Percentiles rank a stretch among this genome's conserved stretches.
These are phyloP conservation scores for Erithacus rubecula DNA, from an alignment of 2,797 vertebrate genomes.

Conservation along the genomic window DNA sequence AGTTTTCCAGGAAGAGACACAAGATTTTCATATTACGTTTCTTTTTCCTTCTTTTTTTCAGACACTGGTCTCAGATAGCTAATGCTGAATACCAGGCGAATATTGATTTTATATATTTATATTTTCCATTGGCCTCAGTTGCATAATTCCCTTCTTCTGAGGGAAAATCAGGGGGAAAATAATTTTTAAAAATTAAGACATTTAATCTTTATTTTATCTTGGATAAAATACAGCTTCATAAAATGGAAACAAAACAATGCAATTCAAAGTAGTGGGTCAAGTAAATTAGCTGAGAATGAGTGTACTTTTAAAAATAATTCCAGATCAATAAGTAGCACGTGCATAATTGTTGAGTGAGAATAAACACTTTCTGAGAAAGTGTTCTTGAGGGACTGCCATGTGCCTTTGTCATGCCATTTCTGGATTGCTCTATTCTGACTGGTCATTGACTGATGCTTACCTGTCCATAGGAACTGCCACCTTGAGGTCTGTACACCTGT, in stretches of 20 bases:
- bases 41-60: not conserved
- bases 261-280: not conserved
- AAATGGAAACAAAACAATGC: not conserved
- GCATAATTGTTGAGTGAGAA: no score
- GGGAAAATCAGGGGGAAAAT: not conserved
- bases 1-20: not conserved
- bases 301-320: no score
- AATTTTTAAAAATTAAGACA: not conserved
- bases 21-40: not conserved
- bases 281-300: not conserved
- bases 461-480: not conserved
- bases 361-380: not conserved
- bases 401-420: not conserved
- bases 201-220: no score
- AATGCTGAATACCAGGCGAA: not conserved
- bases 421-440: not conserved
- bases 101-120: not conserved
- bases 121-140: not conserved
- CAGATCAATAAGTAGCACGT: rapidly evolving
- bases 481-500: not conserved
- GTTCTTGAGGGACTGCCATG: not conserved
- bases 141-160: not conserved
- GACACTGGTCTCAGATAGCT: not conserved
- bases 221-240: not conserved
- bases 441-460: not conserved